Conservation (phyloP, 1,140 invertebrate genomes). For the Drosophila dunni region DNA sequence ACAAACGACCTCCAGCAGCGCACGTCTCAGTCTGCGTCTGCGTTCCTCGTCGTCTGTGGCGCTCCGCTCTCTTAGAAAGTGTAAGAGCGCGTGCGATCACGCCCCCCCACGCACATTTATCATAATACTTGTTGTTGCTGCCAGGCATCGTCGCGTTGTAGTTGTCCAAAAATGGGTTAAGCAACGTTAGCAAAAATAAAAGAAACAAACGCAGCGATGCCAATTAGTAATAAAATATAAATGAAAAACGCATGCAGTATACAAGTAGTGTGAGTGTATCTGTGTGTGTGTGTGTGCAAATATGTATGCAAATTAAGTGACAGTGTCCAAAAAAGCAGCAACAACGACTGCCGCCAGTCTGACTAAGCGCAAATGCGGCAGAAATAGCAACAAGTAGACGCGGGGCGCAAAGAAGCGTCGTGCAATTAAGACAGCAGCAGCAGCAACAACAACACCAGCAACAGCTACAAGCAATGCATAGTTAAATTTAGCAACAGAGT, state of each 20-base stretch:
- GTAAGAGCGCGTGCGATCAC: constrained; percentile 55
- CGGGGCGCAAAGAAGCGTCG: constrained; percentile 48
- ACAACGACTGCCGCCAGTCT: constrained; percentile 68
- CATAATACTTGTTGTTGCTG: constrained; percentile 16
- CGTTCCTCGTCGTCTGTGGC: constrained; percentile 30
- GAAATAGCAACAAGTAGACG: constrained; percentile 76
- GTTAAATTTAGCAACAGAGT: constrained; percentile 79
- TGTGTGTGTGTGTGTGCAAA: constrained; percentile 19
- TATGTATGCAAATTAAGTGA: constrained; percentile 49
- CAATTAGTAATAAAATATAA: constrained; percentile 76
- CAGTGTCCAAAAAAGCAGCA: constrained; percentile 50
- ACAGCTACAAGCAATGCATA: constrained; percentile 65
- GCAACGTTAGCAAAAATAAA: constrained; percentile 28
- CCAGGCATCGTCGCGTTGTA: constrained; percentile 16
- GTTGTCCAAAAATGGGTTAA: constrained; percentile 50
- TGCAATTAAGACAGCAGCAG: constrained; percentile 73
- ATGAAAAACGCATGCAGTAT: constrained; percentile 64
- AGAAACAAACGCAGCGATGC: constrained; percentile 63
- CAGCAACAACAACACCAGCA: constrained; percentile 62
- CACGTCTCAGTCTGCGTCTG: constrained; percentile 41
- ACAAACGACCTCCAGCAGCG: constrained; percentile 75
- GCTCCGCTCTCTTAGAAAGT: constrained; percentile 65
- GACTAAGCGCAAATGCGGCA: constrained; percentile 74
- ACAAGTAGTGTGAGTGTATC: constrained; percentile 6
- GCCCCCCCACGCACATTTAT: constrained; percentile 70